phyloP scores from a whole-genome alignment of 2,888 invertebrate genomes.

The Phalangium opilio region DNA sequence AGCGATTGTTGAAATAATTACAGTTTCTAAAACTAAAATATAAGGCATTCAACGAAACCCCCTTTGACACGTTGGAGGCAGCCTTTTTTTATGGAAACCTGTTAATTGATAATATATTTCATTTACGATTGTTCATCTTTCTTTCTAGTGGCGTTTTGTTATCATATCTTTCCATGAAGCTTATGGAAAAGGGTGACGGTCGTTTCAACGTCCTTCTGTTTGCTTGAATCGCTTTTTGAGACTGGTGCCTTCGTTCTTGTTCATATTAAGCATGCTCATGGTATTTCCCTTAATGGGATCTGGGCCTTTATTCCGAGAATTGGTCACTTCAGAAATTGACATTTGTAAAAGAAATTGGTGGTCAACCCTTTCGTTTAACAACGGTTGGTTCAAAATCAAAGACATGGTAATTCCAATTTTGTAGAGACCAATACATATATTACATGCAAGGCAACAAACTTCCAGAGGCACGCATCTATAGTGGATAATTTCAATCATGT shows the following conservation, averaged over 20 bases:
- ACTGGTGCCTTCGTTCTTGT: slow-evolving; percentile 14
- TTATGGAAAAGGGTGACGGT: slow-evolving; percentile 8
- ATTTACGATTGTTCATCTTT: no score
- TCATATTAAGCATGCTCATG: slow-evolving; percentile 15
- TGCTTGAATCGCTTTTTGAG: slow-evolving; percentile 14
- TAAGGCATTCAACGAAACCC: no score
- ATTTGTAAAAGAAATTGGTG: slow-evolving; percentile 20
- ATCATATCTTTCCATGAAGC: slow-evolving; percentile 8
- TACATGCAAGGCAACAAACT: no score
- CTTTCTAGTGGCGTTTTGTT: slow-evolving; percentile 18
- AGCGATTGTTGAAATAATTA: no score
- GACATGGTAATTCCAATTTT: no score
- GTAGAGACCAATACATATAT: no score
- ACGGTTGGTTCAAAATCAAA: slow-evolving; percentile 18
- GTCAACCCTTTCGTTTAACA: slow-evolving; percentile 19
- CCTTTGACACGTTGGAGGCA: no score
- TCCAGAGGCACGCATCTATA: no score
- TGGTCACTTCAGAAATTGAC: slow-evolving; percentile 14
- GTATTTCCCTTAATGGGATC: slow-evolving; percentile 17
- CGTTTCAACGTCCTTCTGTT: slow-evolving; percentile 14
- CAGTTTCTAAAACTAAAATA: no score
- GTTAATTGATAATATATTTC: no score
- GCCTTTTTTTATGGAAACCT: no score
- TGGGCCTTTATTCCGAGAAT: slow-evolving; percentile 20
- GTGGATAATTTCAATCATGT: no score